Evolutionary conservation across 2,888 invertebrate species (phyloP).

Genomic region (Capitulum mitella): DNA sequence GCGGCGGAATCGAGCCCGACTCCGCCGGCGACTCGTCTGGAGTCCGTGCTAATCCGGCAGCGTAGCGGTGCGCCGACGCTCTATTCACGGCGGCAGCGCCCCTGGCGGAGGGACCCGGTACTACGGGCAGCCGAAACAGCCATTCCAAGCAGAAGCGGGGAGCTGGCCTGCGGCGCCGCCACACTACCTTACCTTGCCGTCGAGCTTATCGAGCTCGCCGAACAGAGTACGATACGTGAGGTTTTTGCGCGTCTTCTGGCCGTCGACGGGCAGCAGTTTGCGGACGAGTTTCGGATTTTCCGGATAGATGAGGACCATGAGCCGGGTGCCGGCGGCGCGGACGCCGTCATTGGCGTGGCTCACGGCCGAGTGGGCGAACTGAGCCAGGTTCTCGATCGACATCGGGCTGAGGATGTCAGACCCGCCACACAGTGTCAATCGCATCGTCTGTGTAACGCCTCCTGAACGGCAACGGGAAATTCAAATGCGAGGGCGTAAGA

Average conservation of each 20-base stretch:
- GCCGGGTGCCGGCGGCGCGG: slow-evolving; percentile 74
- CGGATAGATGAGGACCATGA: slow-evolving; percentile 65
- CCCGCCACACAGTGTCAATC: background rate
- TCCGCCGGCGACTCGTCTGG: too few species aligned
- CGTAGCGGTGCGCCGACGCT: too few species aligned
- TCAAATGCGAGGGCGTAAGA: too few species aligned
- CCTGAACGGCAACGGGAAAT: too few species aligned
- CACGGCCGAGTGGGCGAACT: slow-evolving; percentile 76
- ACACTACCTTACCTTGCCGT: slow-evolving; percentile 60
- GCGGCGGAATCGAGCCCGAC: too few species aligned
- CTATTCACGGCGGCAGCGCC: background rate
- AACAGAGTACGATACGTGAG: slow-evolving; percentile 83
- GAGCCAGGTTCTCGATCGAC: slow-evolving; percentile 71
- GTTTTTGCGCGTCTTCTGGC: slow-evolving; percentile 68
- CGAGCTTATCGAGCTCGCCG: slow-evolving; percentile 87
- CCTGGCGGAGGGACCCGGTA: background rate
- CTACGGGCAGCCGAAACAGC: background rate
- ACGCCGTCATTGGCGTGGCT: slow-evolving; percentile 85
- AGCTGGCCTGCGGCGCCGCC: background rate
- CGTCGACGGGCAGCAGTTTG: slow-evolving; percentile 85
- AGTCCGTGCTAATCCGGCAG: too few species aligned
- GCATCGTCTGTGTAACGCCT: too few species aligned
- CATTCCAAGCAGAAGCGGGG: slow-evolving; percentile 11
- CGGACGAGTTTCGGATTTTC: slow-evolving; percentile 72
- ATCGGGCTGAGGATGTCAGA: slow-evolving; percentile 69